A percentile compares a stretch with the other conserved stretches of the same genome.
Conservation (phyloP, 2,797 vertebrate species). For the Odontamblyopus rebecca region DNA sequence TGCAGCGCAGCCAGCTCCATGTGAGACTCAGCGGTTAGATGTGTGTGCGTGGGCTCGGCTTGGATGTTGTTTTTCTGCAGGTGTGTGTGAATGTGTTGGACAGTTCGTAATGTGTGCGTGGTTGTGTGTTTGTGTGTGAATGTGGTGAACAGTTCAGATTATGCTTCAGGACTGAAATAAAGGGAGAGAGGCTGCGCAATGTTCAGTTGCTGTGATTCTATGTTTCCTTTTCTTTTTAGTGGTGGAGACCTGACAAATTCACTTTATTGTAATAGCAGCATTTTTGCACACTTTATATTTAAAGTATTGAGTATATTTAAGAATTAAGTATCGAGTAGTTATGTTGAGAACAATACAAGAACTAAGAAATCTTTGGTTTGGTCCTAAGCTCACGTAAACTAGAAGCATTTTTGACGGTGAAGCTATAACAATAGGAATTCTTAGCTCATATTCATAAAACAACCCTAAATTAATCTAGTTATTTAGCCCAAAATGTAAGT, state of each 20-base stretch:
- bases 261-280: background rate
- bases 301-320: too few relatives aligned
- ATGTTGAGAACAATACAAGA: too few relatives aligned
- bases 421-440: too few relatives aligned
- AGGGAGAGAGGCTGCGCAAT: slow-evolving; percentile 7
- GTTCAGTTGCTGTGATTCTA: background rate
- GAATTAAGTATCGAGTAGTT: too few relatives aligned
- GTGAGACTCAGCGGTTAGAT: slow-evolving; percentile 32
- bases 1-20: slow-evolving; percentile 31
- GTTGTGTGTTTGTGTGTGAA: slow-evolving; percentile 46
- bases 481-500: too few relatives aligned
- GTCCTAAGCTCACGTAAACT: too few relatives aligned
- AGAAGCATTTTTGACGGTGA: too few relatives aligned
- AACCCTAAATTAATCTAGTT: too few relatives aligned
- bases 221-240: slow-evolving; percentile 3
- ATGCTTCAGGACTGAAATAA: slow-evolving; percentile 45
- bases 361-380: too few relatives aligned
- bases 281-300: too few relatives aligned
- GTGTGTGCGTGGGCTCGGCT: slow-evolving; percentile 43
- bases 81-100: slow-evolving; percentile 49
- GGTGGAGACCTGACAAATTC: background rate
- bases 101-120: slow-evolving; percentile 35
- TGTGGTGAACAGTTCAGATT: slow-evolving; percentile 47
- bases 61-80: slow-evolving; percentile 15
- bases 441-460: too few relatives aligned